Conservation (phyloP, 2,888 invertebrate species). For the Xestobium rufovillosum region DNA sequence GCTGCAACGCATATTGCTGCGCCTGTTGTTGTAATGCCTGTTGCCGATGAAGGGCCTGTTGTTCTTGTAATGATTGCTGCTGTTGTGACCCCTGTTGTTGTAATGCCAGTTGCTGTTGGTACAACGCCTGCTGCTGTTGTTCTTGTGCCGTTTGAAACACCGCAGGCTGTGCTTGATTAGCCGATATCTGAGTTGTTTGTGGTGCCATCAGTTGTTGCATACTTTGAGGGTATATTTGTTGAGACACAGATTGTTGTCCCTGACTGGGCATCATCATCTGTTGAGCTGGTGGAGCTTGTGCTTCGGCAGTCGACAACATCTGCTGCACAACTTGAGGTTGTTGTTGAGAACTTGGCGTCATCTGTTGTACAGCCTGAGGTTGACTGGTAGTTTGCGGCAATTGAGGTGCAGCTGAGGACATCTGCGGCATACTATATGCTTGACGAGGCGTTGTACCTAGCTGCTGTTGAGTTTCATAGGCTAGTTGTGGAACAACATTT, state of each 20-base stretch:
- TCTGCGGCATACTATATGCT: too few species aligned
- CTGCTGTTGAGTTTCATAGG: too few species aligned
- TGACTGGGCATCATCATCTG: neutral
- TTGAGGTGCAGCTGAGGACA: too few species aligned
- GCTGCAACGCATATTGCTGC: slow-evolving; percentile 14
- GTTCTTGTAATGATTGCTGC: slow-evolving; percentile 2
- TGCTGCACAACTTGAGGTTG: slow-evolving; percentile 7
- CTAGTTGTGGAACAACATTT: slow-evolving; percentile 3
- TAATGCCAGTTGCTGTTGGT: slow-evolving; percentile 4
- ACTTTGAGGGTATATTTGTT: too few species aligned
- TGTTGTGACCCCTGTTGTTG: slow-evolving; percentile 11
- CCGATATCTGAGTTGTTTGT: too few species aligned
- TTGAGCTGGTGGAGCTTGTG: slow-evolving; percentile 5
- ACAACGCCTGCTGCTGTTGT: neutral
- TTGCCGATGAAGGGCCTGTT: slow-evolving; percentile 2
- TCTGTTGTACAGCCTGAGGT: slow-evolving; percentile 11
- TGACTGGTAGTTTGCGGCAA: too few species aligned
- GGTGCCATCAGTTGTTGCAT: too few species aligned
- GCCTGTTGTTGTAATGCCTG: neutral
- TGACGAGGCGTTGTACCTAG: too few species aligned
- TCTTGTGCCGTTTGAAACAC: too few species aligned
- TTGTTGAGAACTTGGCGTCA: slow-evolving; percentile 8
- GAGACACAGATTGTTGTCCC: too few species aligned
- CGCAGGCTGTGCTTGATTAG: too few species aligned
- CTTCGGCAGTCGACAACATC: too few species aligned